Evolutionary conservation across 2,888 invertebrate species (phyloP).

Genomic region (Ectobius pallidus): DNA sequence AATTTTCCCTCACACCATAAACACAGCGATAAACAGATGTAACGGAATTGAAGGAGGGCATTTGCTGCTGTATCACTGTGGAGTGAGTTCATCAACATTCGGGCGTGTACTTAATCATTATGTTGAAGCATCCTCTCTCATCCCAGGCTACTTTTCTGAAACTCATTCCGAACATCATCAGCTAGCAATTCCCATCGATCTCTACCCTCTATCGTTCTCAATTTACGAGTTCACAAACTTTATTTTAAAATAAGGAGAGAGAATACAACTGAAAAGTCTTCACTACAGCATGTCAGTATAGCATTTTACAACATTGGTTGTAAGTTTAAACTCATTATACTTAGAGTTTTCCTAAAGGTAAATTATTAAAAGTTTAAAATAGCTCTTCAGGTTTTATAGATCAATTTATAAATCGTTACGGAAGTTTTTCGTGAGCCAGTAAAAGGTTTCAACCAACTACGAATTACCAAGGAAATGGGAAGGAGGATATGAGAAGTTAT

Average conservation of each 20-base stretch:
- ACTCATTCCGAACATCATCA: neutral
- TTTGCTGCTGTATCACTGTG: neutral
- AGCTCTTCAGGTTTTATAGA: neutral
- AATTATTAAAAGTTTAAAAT: neutral
- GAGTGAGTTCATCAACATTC: constrained; percentile 1
- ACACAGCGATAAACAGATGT: too few relatives aligned
- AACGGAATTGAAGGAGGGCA: too few relatives aligned
- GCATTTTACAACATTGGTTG: neutral
- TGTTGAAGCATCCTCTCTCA: neutral
- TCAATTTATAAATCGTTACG: neutral
- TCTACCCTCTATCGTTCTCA: neutral
- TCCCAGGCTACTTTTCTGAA: neutral
- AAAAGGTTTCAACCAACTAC: too few relatives aligned
- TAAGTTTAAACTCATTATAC: neutral
- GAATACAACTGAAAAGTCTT: neutral
- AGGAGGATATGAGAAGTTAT: too few relatives aligned
- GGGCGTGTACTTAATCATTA: neutral
- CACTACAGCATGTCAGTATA: neutral
- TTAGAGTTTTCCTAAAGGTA: neutral
- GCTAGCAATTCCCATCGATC: neutral
- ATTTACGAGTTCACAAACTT: constrained; percentile 22
- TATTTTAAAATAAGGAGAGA: neutral
- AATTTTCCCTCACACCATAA: too few relatives aligned
- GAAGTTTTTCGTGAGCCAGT: too few relatives aligned
- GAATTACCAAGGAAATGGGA: too few relatives aligned